Conservation (phyloP, 2,888 invertebrate genomes). For the Eulithis testata region DNA sequence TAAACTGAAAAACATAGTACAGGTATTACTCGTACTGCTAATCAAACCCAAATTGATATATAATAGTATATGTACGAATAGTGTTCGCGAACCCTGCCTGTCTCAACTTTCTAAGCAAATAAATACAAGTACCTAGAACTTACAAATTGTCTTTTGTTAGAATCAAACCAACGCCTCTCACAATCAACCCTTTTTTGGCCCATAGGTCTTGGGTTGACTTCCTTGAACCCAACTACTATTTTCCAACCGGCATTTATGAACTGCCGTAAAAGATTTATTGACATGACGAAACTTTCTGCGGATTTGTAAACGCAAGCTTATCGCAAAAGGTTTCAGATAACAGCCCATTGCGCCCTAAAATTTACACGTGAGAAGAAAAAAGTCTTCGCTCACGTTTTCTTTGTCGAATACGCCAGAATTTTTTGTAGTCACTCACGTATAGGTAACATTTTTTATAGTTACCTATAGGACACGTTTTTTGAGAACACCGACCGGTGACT, state of each 20-base stretch:
- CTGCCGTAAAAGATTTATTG: conserved; percentile 6
- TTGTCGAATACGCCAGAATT: neutral
- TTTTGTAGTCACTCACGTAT: too few relatives aligned
- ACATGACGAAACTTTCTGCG: conserved; percentile 9
- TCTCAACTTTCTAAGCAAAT: too few relatives aligned
- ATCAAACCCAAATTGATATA: too few relatives aligned
- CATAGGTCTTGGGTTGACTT: neutral
- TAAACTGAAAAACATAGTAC: too few relatives aligned
- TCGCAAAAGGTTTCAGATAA: conserved; percentile 10
- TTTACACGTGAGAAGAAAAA: neutral
- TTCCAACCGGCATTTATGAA: neutral
- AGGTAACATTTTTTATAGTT: too few relatives aligned
- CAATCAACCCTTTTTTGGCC: neutral
- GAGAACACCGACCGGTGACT: too few relatives aligned
- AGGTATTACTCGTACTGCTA: too few relatives aligned
- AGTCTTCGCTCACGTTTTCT: neutral
- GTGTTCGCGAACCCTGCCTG: too few relatives aligned
- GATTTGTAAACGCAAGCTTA: conserved; percentile 8
- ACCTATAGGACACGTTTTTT: too few relatives aligned
- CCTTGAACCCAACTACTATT: neutral
- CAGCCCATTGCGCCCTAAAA: conserved; percentile 1
- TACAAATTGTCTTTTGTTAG: too few relatives aligned
- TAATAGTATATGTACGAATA: too few relatives aligned
- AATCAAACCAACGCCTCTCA: neutral
- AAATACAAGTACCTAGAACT: too few relatives aligned